Conservation (phyloP, 2,888 invertebrate species). For the Lypha dubia region DNA sequence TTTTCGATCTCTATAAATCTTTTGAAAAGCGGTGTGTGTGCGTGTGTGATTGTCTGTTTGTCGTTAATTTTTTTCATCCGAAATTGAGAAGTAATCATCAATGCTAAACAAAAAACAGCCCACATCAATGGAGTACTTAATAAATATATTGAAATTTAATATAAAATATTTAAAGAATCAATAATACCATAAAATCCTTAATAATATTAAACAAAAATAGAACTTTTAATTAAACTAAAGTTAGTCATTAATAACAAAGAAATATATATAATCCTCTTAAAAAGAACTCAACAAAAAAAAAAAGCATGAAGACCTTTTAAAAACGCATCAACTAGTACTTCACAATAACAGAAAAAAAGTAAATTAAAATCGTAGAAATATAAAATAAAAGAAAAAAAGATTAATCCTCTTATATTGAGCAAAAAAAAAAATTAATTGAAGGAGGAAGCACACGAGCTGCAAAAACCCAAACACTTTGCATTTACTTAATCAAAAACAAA, state of each 20-base stretch:
- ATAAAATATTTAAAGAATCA: slow-evolving; percentile 82
- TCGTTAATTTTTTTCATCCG: too few species aligned
- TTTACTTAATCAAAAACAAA: neutral
- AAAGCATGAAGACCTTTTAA: slow-evolving; percentile 11
- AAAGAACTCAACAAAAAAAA: slow-evolving; percentile 12
- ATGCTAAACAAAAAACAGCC: slow-evolving; percentile 64
- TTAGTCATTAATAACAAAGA: neutral
- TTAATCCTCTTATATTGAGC: slow-evolving; percentile 10
- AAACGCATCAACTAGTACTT: slow-evolving; percentile 6
- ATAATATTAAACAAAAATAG: slow-evolving; percentile 14
- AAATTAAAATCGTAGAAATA: slow-evolving; percentile 22
- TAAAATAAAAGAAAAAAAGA: slow-evolving; percentile 6
- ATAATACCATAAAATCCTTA: slow-evolving; percentile 75
- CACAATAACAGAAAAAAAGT: neutral
- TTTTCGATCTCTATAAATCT: slow-evolving; percentile 38
- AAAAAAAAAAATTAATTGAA: neutral
- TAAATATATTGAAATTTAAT: slow-evolving; percentile 82
- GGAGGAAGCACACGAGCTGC: neutral
- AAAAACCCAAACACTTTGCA: neutral
- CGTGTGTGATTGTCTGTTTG: too few species aligned
- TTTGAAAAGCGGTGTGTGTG: neutral
- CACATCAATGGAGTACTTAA: slow-evolving; percentile 80
- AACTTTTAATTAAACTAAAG: slow-evolving; percentile 48
- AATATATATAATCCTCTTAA: slow-evolving; percentile 22
- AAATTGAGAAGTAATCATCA: slow-evolving; percentile 39